These are phyloP conservation scores for Nasonovia ribisnigri DNA, from an alignment of 2,888 invertebrate species.

Conservation along the genomic window DNA sequence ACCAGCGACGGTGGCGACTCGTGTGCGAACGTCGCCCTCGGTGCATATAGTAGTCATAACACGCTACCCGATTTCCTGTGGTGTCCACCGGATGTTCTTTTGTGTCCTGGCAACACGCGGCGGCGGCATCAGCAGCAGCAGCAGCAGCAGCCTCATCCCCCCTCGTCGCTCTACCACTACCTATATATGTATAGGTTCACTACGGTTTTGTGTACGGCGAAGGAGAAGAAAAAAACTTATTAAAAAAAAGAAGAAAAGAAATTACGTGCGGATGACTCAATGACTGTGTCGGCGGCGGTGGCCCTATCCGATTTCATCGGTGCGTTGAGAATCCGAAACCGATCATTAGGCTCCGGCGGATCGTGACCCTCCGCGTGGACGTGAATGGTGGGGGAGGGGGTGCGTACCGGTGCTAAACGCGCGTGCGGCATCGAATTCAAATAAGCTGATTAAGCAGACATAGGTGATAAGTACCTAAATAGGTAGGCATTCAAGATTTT, in stretches of 20 bases:
- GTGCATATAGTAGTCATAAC: conserved; percentile 54
- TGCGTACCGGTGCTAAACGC: conserved; percentile 53
- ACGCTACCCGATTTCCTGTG: conserved; percentile 65
- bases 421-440: conserved; percentile 52
- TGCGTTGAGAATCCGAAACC: conserved; percentile 64
- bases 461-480: neutral
- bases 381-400: neutral
- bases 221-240: conserved; percentile 1
- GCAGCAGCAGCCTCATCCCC: conserved; percentile 42
- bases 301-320: conserved; percentile 65
- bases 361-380: conserved; percentile 58
- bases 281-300: conserved; percentile 57
- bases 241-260: conserved; percentile 39
- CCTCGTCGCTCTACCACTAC: neutral
- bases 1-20: neutral
- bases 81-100: conserved; percentile 65
- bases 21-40: conserved; percentile 56
- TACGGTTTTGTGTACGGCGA: conserved; percentile 17
- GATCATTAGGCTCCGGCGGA: conserved; percentile 63
- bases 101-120: conserved; percentile 51
- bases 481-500: neutral
- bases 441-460: conserved; percentile 57
- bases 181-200: neutral
- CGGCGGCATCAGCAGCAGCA: conserved; percentile 11
- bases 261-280: conserved; percentile 62